A percentile compares a stretch with the other conserved stretches of the same genome.
phyloP scores from a whole-genome alignment of 23 tunicate species.

The Styela clava region DNA sequence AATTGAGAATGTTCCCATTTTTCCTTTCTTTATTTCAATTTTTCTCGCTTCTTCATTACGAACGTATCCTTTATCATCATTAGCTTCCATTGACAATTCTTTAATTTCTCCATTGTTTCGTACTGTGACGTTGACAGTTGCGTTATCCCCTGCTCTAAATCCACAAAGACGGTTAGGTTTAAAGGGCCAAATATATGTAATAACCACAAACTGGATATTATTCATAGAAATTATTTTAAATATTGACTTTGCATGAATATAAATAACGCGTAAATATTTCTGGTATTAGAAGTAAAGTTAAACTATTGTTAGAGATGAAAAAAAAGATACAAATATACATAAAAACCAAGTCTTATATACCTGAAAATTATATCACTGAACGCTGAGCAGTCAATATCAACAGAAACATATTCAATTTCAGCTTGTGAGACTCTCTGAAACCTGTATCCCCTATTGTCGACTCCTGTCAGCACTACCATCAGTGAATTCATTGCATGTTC shows the following conservation, averaged over 20 bases:
- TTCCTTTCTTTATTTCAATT: neutral
- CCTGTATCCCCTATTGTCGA: constrained; percentile 24
- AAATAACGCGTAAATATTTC: no score
- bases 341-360: constrained; percentile 18
- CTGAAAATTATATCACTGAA: constrained; percentile 39
- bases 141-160: constrained; percentile 8
- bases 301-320: no score
- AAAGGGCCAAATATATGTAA: no score
- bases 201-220: no score
- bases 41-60: neutral
- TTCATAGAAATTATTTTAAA: no score
- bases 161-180: no score
- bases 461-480: constrained; percentile 22
- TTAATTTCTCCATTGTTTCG: neutral
- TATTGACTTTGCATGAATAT: no score
- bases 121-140: neutral
- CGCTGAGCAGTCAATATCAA: constrained; percentile 31
- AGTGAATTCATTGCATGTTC: constrained; percentile 1
- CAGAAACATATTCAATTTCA: constrained; percentile 28
- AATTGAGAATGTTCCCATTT: neutral
- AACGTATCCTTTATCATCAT: neutral
- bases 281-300: no score
- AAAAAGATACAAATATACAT: no score
- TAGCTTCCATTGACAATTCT: neutral
- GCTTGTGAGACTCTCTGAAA: constrained; percentile 28